These are phyloP conservation scores for Platyscapa corneri DNA, from an alignment of 1,140 invertebrate species.

Conservation along the genomic window DNA sequence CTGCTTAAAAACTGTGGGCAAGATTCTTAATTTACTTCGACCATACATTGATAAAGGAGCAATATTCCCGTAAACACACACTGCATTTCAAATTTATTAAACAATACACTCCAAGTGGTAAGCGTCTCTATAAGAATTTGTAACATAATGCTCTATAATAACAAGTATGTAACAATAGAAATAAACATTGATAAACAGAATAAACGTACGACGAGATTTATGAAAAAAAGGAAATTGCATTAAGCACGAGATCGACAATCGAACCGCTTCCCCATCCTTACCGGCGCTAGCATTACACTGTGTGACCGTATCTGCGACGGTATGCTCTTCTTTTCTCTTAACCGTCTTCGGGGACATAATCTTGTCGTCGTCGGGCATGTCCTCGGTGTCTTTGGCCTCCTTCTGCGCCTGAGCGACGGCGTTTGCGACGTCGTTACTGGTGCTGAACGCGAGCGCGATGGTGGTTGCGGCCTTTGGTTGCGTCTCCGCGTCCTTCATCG, in stretches of 20 bases:
- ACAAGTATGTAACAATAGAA: background rate
- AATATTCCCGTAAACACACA: background rate
- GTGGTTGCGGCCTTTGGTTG: constrained; percentile 57
- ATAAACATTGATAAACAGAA: background rate
- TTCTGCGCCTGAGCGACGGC: constrained; percentile 60
- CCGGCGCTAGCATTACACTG: constrained; percentile 65
- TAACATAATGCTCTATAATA: too few species aligned
- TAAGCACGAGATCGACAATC: constrained; percentile 4
- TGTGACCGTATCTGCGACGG: constrained; percentile 57
- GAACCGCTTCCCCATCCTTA: constrained; percentile 56
- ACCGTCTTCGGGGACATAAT: constrained; percentile 65
- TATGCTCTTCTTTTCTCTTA: constrained; percentile 70
- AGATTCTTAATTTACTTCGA: background rate
- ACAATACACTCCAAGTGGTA: background rate
- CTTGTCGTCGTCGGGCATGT: constrained; percentile 59
- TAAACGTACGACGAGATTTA: background rate
- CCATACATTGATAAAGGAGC: background rate
- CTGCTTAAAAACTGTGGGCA: background rate
- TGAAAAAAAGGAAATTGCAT: background rate
- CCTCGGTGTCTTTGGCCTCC: constrained; percentile 59
- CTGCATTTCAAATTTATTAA: background rate
- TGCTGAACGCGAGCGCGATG: constrained; percentile 66
- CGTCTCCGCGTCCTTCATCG: constrained; percentile 61
- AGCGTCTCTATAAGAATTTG: background rate
- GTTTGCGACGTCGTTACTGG: constrained; percentile 58